Conservation (phyloP, 2,113 vertebrate species). For the Scomber scombrus region DNA sequence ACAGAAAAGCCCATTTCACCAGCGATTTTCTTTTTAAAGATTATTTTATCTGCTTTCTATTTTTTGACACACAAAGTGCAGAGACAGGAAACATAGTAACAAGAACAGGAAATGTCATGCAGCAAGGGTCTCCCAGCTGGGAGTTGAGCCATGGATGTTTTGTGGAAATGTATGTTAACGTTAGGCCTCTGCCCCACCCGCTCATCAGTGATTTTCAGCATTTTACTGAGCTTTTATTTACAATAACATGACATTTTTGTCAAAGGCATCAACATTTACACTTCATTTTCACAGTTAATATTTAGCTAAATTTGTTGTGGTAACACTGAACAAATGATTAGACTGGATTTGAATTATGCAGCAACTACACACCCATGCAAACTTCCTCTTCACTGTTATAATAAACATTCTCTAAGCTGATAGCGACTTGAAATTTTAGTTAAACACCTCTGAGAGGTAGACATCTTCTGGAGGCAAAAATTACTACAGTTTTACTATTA, state of each 20-base stretch:
- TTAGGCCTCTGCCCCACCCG: no score
- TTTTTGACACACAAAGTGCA: no score
- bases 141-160: no score
- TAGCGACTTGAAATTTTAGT: background rate
- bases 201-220: background rate
- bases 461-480: background rate
- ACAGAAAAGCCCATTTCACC: background rate
- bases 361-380: background rate
- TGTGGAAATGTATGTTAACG: no score
- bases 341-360: background rate
- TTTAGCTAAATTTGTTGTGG: background rate
- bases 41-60: no score
- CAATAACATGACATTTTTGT: conserved; percentile 17
- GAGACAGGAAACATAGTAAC: no score
- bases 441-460: conserved; percentile 1
- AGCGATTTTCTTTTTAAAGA: background rate
- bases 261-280: conserved; percentile 14
- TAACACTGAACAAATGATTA: background rate
- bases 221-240: conserved; percentile 32
- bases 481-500: background rate
- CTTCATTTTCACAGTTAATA: background rate
- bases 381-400: background rate
- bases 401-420: background rate
- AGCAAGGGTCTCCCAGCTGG: no score
- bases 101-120: no score